These are phyloP conservation scores for Phymatocera aterrima DNA, from an alignment of 2,888 invertebrate genomes.

Conservation along the genomic window DNA sequence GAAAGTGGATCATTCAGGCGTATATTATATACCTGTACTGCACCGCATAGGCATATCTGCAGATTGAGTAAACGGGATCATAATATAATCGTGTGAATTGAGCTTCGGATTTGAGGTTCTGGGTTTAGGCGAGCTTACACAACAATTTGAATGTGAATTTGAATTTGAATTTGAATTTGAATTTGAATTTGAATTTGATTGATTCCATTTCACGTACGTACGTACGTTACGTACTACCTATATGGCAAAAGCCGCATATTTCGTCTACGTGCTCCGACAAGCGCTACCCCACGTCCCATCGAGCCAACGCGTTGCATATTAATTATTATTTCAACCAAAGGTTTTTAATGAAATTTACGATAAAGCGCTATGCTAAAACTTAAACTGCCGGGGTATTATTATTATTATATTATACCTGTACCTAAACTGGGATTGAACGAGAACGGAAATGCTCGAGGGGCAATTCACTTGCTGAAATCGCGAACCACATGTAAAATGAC, in stretches of 20 bases:
- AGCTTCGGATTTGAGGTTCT: not conserved
- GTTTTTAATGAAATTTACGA: slow-evolving; percentile 45
- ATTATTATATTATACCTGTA: no score
- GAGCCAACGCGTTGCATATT: slow-evolving; percentile 43
- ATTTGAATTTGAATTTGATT: slow-evolving; percentile 65
- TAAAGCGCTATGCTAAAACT: slow-evolving; percentile 37
- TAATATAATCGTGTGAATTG: not conserved
- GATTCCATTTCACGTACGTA: slow-evolving; percentile 61
- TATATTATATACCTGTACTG: not conserved
- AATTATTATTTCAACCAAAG: slow-evolving; percentile 43
- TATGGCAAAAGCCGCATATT: slow-evolving; percentile 62
- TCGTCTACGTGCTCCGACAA: slow-evolving; percentile 63
- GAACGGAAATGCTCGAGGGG: no score
- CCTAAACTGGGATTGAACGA: not conserved
- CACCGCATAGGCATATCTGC: not conserved
- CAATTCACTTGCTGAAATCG: no score
- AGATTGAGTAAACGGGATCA: not conserved
- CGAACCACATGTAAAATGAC: no score
- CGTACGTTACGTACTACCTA: not conserved
- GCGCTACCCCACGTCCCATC: not conserved
- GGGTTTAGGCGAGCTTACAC: slow-evolving; percentile 39
- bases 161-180: slow-evolving; percentile 19
- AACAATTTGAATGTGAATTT: slow-evolving; percentile 32
- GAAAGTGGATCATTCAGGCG: no score
- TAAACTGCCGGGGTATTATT: slow-evolving; percentile 16